Conservation (phyloP, 2,888 invertebrate genomes). For the Acanthopleura granulata region DNA sequence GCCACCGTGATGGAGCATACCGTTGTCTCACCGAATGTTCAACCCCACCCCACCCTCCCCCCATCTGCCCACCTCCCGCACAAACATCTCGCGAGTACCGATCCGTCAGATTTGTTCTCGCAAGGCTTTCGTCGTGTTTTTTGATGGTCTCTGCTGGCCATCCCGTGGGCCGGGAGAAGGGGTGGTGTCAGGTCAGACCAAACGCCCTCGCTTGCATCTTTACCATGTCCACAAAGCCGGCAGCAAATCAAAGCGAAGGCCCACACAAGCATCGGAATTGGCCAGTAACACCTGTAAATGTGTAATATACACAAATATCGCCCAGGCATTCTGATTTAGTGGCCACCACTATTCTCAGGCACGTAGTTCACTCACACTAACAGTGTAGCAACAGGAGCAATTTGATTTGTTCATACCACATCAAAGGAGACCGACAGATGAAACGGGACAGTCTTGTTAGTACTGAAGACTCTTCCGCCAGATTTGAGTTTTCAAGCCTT, state of each 20-base stretch:
- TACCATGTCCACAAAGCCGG: background rate
- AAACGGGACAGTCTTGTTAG: background rate
- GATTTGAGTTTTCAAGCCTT: too few species aligned
- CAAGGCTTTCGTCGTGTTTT: too few species aligned
- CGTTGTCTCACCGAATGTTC: background rate
- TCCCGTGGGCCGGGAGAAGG: too few species aligned
- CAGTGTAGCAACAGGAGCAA: background rate
- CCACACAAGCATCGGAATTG: background rate
- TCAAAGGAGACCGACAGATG: background rate
- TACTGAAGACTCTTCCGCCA: too few species aligned
- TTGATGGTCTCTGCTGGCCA: too few species aligned
- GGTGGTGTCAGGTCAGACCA: background rate
- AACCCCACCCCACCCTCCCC: background rate
- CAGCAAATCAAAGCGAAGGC: background rate
- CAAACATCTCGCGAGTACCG: too few species aligned
- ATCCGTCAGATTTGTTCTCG: too few species aligned
- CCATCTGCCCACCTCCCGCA: too few species aligned
- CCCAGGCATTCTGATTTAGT: background rate
- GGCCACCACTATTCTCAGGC: background rate
- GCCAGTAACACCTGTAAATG: background rate
- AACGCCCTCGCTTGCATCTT: background rate
- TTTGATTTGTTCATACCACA: conserved; percentile 7
- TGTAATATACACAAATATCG: conserved; percentile 8
- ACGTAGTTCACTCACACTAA: background rate
- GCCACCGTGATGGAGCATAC: background rate